Evolutionary conservation across 2,113 vertebrate genomes (phyloP).

Genomic region (Nothobranchius furzeri): DNA sequence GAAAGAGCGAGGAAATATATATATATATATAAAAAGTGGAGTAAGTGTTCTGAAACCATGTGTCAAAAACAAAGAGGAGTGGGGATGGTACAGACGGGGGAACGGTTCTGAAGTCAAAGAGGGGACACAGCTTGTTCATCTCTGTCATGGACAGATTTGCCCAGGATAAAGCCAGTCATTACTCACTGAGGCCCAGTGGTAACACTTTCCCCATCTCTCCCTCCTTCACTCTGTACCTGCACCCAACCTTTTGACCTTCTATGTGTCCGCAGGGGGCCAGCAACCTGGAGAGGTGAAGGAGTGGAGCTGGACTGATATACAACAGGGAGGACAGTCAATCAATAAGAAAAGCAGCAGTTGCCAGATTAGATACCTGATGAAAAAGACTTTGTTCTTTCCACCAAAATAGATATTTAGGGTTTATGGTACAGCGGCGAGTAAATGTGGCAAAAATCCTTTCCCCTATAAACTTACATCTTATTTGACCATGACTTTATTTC

Average conservation of each 20-base stretch:
- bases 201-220: slow-evolving; percentile 25
- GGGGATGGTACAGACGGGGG: slow-evolving; percentile 39
- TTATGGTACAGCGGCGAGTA: slow-evolving; percentile 3
- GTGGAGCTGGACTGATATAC: slow-evolving; percentile 29
- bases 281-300: slow-evolving; percentile 37
- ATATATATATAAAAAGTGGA: not conserved
- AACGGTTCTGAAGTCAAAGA: slow-evolving; percentile 34
- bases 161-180: slow-evolving; percentile 58
- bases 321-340: slow-evolving; percentile 40
- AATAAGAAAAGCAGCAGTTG: slow-evolving; percentile 30
- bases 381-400: no score
- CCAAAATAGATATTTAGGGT: not conserved
- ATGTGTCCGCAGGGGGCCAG: slow-evolving; percentile 31
- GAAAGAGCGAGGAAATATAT: slow-evolving; percentile 1
- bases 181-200: slow-evolving; percentile 56
- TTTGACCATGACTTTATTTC: no score
- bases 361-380: slow-evolving; percentile 20
- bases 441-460: not conserved
- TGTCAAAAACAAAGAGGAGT: slow-evolving; percentile 28
- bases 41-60: slow-evolving; percentile 19
- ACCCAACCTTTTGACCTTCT: slow-evolving; percentile 23
- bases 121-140: slow-evolving; percentile 54
- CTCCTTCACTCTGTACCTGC: slow-evolving; percentile 6
- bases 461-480: not conserved
- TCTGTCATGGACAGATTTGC: slow-evolving; percentile 55